Percentiles rank a stretch among this genome's conserved stretches.
Conservation (phyloP, 1,140 invertebrate genomes). For the Streblospio benedicti region DNA sequence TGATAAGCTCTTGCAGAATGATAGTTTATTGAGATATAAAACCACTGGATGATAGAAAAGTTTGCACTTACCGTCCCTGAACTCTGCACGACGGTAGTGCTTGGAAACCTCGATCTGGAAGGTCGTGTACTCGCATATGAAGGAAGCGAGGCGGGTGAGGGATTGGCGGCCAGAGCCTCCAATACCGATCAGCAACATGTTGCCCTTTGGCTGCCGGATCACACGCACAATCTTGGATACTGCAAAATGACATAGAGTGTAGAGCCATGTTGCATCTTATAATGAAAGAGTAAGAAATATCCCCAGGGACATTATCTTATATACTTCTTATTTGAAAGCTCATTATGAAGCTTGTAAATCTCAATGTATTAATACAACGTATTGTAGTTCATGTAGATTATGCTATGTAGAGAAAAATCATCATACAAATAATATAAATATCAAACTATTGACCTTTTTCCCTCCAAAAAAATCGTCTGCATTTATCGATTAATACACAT, state of each 20-base stretch:
- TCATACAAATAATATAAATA: too few species aligned
- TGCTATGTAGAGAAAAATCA: too few species aligned
- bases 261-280: too few species aligned
- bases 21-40: too few species aligned
- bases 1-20: too few species aligned
- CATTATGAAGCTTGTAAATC: background rate
- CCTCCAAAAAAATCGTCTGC: too few species aligned
- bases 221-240: slow-evolving; percentile 70
- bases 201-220: slow-evolving; percentile 70
- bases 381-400: too few species aligned
- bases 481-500: too few species aligned
- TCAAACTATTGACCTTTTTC: too few species aligned
- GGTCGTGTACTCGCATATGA: slow-evolving; percentile 63
- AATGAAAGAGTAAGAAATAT: too few species aligned
- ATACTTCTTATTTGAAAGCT: background rate
- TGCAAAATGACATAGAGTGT: slow-evolving; percentile 23
- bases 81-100: slow-evolving; percentile 65
- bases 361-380: background rate
- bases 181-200: slow-evolving; percentile 73
- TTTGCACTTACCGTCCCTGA: slow-evolving; percentile 57
- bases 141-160: slow-evolving; percentile 41
- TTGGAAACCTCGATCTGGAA: slow-evolving; percentile 72
- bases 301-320: too few species aligned
- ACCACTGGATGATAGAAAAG: too few species aligned
- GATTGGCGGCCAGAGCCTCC: slow-evolving; percentile 52